Evolutionary conservation across 2,888 invertebrate species (phyloP), one percentile per base, ranked within the genome.

Genomic region (Deilephila elpenor): DNA sequence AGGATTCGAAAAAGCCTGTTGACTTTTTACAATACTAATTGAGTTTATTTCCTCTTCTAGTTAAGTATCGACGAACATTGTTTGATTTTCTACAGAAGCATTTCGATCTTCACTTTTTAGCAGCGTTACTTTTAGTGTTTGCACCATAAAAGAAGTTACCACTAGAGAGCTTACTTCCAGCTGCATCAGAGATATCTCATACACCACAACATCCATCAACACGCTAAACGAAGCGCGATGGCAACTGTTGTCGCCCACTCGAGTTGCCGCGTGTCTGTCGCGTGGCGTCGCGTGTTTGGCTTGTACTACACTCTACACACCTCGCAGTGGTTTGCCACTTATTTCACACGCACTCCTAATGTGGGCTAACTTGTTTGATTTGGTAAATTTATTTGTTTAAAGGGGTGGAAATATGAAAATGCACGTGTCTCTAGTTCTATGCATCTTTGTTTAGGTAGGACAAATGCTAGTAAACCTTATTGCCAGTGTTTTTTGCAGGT

Each of bases 251-350:
- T 73, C 44, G 37, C 34, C 71, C 56, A 62, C 67, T 67, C 67
- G 67, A 25, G 51, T 5, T 25, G 64, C 60, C 78, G 76, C 78
- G 79, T 78, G 79, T 0, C 77, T 14, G 75, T 56, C 80, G 77
- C 79, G 80, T 77, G 79, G 29, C 73, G 20, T 34, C 64, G 73
- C 59, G 75, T 77, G 79, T 77, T 67, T 51, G 17, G 67, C 67
- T 44, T 67, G 67, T 67, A 67, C 59, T 44, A 44, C 44, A 44
- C 11, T 11, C 44, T 11, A 37, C 59, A 37, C 59, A 59, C 34
- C 32, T 67, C 56, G 56, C 5, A 51, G 67, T 51, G 67, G 67
- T 25, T 19, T 51, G 51, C 51, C 51, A 67, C 67, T 67, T 51
- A 67, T 67, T 67, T 51, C 67, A 67, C 67, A 67, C 64, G 37